Evolutionary conservation across 2,888 invertebrate species (phyloP).

Genomic region (Deilephila porcellus): DNA sequence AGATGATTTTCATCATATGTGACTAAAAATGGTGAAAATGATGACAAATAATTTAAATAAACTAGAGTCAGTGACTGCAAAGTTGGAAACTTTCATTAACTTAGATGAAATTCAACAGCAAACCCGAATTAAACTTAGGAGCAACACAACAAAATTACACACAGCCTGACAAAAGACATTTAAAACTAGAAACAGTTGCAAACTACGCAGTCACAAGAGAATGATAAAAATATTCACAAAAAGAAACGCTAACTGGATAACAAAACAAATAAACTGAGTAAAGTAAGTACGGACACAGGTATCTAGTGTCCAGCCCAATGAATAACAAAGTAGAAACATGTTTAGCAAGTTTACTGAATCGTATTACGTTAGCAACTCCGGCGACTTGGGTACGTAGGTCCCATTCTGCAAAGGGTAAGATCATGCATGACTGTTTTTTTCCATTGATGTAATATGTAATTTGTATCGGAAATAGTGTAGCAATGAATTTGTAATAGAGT

Average conservation of each 20-base stretch:
- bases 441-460: slow-evolving; percentile 8
- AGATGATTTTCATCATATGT: no score
- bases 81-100: no score
- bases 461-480: slow-evolving; percentile 7
- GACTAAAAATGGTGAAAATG: no score
- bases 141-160: background rate
- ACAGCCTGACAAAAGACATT: background rate
- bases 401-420: slow-evolving; percentile 46
- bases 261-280: slow-evolving; percentile 32
- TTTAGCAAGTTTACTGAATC: slow-evolving; percentile 46
- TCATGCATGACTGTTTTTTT: slow-evolving; percentile 52
- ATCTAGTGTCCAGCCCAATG: slow-evolving; percentile 34
- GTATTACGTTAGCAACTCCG: slow-evolving; percentile 28
- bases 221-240: slow-evolving; percentile 21
- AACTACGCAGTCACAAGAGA: slow-evolving; percentile 16
- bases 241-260: slow-evolving; percentile 27
- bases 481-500: background rate
- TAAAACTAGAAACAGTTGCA: slow-evolving; percentile 12
- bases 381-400: slow-evolving; percentile 23
- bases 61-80: no score
- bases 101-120: no score
- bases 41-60: no score
- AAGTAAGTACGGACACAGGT: slow-evolving; percentile 30
- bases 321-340: slow-evolving; percentile 40
- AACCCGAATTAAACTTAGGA: background rate